Base-by-base conservation (phyloP, 2,113 vertebrate genomes). In the Hucho hucho region DNA sequence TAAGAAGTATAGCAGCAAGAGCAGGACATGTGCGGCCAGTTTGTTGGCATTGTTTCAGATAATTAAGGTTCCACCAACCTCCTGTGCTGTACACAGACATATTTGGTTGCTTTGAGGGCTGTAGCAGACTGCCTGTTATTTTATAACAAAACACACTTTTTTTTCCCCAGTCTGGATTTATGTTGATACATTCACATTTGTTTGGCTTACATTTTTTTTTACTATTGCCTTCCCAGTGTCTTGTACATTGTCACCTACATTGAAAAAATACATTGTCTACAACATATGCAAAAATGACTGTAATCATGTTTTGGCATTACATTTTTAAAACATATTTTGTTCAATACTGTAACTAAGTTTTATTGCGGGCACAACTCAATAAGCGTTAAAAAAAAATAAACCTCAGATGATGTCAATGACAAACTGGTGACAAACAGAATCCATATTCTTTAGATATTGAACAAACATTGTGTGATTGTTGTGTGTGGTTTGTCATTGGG, bases 51-150 rank as follows among this genome's bases (percentile, higher is more conserved):
- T 20, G 4, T 67, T 67, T 67, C 29, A 16, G 14, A 53, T 53
- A 18, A 11, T 43, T 43, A 43, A 43, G 37, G 37, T 43, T 9
- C 37, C 37, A 43, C 37, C 37, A 43, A 43, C 37, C 37, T 12
- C 37, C 37, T 65, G 7, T 14, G 22, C 64, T 29, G 64, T 65
- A 70, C 16, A 63, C 49, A 53, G 49, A 18, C 47, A 53, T 71
- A 53, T 74, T 49, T 73, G 72, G 68, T 64, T 67, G 20, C 32
- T 69, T 53, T 28, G 13, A 68, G 68, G 66, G 37, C 37, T 74
- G 9, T 56, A 64, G 66, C 37, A 32, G 25, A 28, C 65, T 22
- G 65, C 46, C 64, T 70, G 22, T 49, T 64, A 6, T 74, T 18
- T 22, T 43, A n/a, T 20, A 72, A 71, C 46, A 56, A 59, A 6